Percentiles rank a stretch among this genome's conserved stretches.
These are phyloP conservation scores for Mythimna lalbum DNA, from an alignment of 2,888 invertebrate species.

Conservation along the genomic window DNA sequence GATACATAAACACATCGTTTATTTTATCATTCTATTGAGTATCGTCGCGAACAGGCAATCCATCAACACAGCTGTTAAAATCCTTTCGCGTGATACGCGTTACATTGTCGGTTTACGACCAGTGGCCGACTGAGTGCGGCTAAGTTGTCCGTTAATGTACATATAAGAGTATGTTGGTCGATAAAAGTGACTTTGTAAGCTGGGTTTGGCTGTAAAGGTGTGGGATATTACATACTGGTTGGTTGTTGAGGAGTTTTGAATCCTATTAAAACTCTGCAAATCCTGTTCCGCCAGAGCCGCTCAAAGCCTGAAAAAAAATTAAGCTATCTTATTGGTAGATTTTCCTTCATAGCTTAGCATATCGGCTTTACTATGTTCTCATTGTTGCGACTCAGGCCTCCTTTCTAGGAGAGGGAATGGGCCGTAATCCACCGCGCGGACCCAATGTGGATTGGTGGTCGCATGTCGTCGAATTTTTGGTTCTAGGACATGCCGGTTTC, in stretches of 20 bases:
- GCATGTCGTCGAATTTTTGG: too few relatives aligned
- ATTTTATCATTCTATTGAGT: conserved; percentile 50
- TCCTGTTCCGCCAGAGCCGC: too few relatives aligned
- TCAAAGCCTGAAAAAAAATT: too few relatives aligned
- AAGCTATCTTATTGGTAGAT: too few relatives aligned
- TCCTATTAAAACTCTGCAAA: too few relatives aligned
- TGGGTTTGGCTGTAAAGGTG: conserved; percentile 64
- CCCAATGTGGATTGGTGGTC: too few relatives aligned
- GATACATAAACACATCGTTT: conserved; percentile 49
- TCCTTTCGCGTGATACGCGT: conserved; percentile 51
- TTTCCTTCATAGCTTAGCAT: too few relatives aligned
- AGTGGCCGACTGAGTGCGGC: conserved; percentile 33
- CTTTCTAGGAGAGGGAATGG: too few relatives aligned
- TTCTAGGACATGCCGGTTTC: too few relatives aligned
- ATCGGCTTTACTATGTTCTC: too few relatives aligned
- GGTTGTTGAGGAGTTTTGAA: background rate
- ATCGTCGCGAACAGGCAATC: conserved; percentile 50
- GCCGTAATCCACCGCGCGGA: too few relatives aligned
- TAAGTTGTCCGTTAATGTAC: conserved; percentile 66
- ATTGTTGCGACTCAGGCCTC: too few relatives aligned
- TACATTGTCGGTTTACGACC: conserved; percentile 67
- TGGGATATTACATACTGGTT: conserved; percentile 33
- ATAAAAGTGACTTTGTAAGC: conserved; percentile 67
- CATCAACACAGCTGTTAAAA: conserved; percentile 62
- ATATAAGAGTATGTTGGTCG: conserved; percentile 38